phyloP scores from a whole-genome alignment of 2,888 invertebrate species.

The Drosophila diplacantha region DNA sequence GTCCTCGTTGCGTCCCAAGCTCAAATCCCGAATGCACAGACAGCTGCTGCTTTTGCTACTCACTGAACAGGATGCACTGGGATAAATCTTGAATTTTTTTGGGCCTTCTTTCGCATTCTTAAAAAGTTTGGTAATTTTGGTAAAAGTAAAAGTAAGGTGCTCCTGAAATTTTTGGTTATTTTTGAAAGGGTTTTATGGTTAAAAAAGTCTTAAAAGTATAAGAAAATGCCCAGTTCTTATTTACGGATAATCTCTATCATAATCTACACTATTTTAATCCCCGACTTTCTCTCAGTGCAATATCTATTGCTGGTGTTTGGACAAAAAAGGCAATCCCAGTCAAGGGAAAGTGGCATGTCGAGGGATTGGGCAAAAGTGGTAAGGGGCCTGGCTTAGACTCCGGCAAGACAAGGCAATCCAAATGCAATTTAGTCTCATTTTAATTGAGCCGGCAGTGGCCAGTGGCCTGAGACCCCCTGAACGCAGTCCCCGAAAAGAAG shows the following conservation, averaged over 20 bases:
- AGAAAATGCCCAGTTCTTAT: too few species aligned
- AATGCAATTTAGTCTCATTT: slow-evolving; percentile 74
- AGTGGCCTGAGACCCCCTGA: slow-evolving; percentile 41
- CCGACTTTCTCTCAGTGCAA: slow-evolving; percentile 13
- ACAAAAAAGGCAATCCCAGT: slow-evolving; percentile 28
- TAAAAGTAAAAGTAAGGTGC: too few species aligned
- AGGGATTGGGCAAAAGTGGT: slow-evolving; percentile 14
- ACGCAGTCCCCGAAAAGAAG: slow-evolving; percentile 16
- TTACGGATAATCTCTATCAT: background rate
- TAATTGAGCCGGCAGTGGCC: slow-evolving; percentile 66
- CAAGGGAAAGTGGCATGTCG: slow-evolving; percentile 12
- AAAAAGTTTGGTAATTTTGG: too few species aligned
- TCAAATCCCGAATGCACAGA: slow-evolving; percentile 68
- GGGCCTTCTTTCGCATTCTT: too few species aligned
- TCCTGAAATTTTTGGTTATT: too few species aligned
- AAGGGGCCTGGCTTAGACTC: slow-evolving; percentile 26
- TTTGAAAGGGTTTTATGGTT: too few species aligned
- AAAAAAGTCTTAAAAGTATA: too few species aligned
- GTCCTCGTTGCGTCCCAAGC: slow-evolving; percentile 51
- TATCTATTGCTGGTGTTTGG: slow-evolving; percentile 18
- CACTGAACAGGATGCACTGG: slow-evolving; percentile 10
- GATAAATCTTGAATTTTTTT: background rate
- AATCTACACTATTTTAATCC: too few species aligned
- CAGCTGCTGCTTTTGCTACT: slow-evolving; percentile 50
- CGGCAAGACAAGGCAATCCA: slow-evolving; percentile 59